Evolutionary conservation across 2,888 invertebrate species (phyloP), one percentile per base, ranked within the genome.

Genomic region (Bimastos eiseni): DNA sequence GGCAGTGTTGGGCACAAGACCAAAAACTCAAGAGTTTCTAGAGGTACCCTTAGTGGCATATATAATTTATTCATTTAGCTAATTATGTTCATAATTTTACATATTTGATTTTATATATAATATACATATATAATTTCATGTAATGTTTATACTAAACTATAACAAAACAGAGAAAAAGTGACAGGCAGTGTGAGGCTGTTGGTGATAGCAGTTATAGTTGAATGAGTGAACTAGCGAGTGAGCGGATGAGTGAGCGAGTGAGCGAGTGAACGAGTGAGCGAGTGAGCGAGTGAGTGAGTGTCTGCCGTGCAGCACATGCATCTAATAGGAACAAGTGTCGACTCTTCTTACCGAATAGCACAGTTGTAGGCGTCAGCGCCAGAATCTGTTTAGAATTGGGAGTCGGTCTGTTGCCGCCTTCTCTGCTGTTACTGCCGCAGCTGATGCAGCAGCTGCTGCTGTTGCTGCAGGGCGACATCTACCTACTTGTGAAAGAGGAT

Each of bases 241-340:
- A 83, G 83, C 13, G 15, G 17, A n/a, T 13, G 83, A 83, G 11
- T 3, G 84, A 84, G 84, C n/a, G 33, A 33, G 33, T 17, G 84
- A 84, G 33, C n/a, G 17, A 33, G n/a, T n/a, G 33, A 84, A 4
- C n/a, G 84, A 84, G 36, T 36, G 86, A n/a, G n/a, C 30, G n/a
- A n/a, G 30, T 11, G n/a, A 70, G n/a, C 30, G 70, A n/a, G 70
- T n/a, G 11, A n/a, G n/a, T 11, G 70, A 70, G 70, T 11, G n/a
- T 70, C 30, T 70, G 70, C 70, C 70, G n/a, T 30, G 70, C 70
- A 70, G 70, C n/a, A n/a, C n/a, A 70, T 70, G 70, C 70, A 70
- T 70, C 70, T 70, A 70, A 70, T 70, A 70, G n/a, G 70, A 70
- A 70, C 70, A 70, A 70, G 70, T 70, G 70, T 70, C 70, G 70